Percentiles rank a stretch among this genome's conserved stretches.
Conservation (phyloP, 2,113 vertebrate genomes). For the Channa argus region DNA sequence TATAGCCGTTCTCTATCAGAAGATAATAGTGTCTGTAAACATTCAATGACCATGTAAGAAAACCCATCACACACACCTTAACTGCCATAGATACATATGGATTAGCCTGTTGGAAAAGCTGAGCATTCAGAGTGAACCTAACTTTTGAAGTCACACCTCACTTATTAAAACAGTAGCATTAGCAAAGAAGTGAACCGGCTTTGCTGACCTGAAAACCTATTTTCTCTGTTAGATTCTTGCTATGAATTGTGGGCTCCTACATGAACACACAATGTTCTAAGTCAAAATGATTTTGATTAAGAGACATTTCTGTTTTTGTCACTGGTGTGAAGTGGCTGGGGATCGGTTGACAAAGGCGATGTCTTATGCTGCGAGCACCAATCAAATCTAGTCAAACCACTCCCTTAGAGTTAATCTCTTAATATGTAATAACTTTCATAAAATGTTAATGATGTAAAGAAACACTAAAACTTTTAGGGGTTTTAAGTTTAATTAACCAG, state of each 20-base stretch:
- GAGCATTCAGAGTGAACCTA: no score
- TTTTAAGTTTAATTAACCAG: constrained; percentile 1
- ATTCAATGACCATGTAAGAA: no score
- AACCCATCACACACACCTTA: no score
- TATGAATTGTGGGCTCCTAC: not conserved
- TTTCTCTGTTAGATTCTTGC: not conserved
- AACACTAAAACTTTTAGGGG: not conserved
- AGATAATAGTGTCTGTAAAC: constrained; percentile 17
- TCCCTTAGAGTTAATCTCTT: not conserved
- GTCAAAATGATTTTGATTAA: no score
- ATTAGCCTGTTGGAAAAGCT: no score
- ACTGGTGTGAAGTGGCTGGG: not conserved
- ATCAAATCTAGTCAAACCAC: constrained; percentile 3
- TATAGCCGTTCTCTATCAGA: constrained; percentile 81
- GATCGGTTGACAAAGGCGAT: not conserved
- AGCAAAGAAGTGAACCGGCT: no score
- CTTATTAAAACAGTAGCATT: no score
- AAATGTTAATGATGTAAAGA: not conserved
- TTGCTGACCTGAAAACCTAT: not conserved
- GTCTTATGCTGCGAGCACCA: not conserved
- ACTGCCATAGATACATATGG: no score
- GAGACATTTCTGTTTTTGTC: not conserved
- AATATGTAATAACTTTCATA: not conserved
- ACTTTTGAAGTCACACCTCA: no score
- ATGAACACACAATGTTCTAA: not conserved